These are phyloP conservation scores for Ormyrus thymus DNA, from an alignment of 2,888 invertebrate species.

Conservation along the genomic window DNA sequence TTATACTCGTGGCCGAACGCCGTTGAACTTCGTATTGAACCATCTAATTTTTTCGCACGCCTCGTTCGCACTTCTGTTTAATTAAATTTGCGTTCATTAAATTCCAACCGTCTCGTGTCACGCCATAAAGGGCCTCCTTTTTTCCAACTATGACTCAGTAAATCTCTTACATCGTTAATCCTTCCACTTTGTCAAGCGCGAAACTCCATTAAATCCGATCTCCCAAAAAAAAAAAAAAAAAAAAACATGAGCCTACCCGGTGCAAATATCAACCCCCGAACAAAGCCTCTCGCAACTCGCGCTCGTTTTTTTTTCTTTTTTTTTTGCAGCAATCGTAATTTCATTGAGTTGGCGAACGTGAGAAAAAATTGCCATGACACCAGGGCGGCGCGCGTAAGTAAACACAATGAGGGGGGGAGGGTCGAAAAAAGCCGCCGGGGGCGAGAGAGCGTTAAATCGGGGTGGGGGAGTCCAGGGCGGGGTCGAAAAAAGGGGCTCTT, in stretches of 20 bases:
- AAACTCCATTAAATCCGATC: conserved; percentile 39
- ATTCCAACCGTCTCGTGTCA: background rate
- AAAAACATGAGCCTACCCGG: too few relatives aligned
- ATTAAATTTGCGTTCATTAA: background rate
- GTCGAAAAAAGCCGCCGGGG: conserved; percentile 2
- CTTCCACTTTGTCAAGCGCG: too few relatives aligned
- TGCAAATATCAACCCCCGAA: too few relatives aligned
- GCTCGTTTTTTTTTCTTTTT: too few relatives aligned
- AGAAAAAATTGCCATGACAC: conserved; percentile 24
- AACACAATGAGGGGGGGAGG: background rate
- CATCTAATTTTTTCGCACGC: background rate
- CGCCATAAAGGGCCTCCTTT: too few relatives aligned
- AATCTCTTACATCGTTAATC: conserved; percentile 37
- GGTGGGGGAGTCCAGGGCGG: conserved; percentile 48
- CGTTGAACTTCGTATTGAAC: too few relatives aligned
- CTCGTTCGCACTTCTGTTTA: background rate
- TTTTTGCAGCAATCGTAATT: too few relatives aligned
- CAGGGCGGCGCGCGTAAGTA: conserved; percentile 27
- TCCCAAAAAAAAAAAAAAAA: background rate
- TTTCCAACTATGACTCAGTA: conserved; percentile 43
- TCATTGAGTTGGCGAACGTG: background rate
- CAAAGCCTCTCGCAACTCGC: too few relatives aligned
- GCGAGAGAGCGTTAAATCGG: background rate
- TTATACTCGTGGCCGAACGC: too few relatives aligned
- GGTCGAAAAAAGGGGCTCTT: conserved; percentile 52